phyloP scores from a whole-genome alignment of 2,113 vertebrate genomes.

The Dendrocopos noguchii region DNA sequence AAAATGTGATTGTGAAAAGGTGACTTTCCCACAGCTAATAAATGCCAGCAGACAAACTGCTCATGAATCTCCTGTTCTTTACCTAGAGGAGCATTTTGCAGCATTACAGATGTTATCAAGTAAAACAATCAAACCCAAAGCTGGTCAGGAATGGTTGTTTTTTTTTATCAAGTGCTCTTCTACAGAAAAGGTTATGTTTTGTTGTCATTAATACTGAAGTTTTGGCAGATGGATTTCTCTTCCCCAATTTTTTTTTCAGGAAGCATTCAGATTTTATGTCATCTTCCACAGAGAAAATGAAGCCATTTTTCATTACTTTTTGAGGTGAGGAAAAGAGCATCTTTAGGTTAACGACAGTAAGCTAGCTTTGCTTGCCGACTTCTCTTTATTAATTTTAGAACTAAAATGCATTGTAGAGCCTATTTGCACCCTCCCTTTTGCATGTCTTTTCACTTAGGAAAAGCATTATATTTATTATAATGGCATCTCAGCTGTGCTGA shows the following conservation, averaged over 20 bases:
- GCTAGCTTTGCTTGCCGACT: background rate
- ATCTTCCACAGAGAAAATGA: background rate
- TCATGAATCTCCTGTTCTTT: background rate
- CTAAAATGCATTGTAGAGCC: background rate
- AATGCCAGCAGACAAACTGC: background rate
- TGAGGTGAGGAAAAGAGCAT: background rate
- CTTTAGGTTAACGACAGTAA: background rate
- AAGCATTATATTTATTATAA: background rate
- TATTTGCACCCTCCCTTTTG: background rate
- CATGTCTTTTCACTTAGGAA: background rate
- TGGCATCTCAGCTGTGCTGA: background rate
- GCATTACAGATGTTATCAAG: background rate
- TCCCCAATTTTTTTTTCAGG: fast-evolving
- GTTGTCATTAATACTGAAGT: background rate
- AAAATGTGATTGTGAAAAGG: background rate
- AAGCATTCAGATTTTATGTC: background rate
- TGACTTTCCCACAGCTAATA: conserved; percentile 20
- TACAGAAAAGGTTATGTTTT: background rate
- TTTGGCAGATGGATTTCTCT: background rate
- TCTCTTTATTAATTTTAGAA: background rate
- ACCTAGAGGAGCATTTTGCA: background rate
- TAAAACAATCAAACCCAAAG: background rate
- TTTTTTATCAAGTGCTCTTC: background rate
- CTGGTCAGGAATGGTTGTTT: background rate
- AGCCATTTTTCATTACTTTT: background rate